A percentile compares a stretch with the other conserved stretches of the same genome.
phyloP scores from a whole-genome alignment of 2,888 invertebrate genomes.

The Pycnomerus fuliginosus region DNA sequence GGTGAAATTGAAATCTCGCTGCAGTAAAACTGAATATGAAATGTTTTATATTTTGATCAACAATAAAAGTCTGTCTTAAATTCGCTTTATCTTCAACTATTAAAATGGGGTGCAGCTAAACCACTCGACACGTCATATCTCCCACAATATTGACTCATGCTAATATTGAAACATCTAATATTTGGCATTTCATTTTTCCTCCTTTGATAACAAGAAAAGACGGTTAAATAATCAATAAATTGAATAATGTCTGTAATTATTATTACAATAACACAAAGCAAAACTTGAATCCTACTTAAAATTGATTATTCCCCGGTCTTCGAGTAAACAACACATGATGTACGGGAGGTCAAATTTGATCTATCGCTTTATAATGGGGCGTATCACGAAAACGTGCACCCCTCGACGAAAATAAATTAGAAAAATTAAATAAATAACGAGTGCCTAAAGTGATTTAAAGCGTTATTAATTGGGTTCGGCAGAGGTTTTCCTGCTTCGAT shows the following conservation, averaged over 20 bases:
- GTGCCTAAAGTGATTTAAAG: constrained; percentile 12
- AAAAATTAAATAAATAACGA: constrained; percentile 15
- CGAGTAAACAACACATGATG: constrained; percentile 17
- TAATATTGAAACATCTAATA: too few relatives aligned
- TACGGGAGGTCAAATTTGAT: constrained; percentile 19
- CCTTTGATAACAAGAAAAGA: too few relatives aligned
- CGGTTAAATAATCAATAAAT: too few relatives aligned
- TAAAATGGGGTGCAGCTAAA: too few relatives aligned
- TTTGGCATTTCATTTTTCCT: too few relatives aligned
- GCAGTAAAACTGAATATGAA: constrained; percentile 16
- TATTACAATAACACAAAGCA: too few relatives aligned
- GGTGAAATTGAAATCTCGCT: constrained; percentile 15
- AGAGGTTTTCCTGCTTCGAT: too few relatives aligned
- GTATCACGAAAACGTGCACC: constrained; percentile 17
- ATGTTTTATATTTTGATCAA: constrained; percentile 16
- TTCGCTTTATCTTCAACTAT: background rate
- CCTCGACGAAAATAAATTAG: constrained; percentile 20
- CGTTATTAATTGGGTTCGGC: constrained; percentile 15
- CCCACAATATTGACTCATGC: too few relatives aligned
- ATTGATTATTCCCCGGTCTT: too few relatives aligned
- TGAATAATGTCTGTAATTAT: too few relatives aligned
- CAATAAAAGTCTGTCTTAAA: constrained; percentile 14
- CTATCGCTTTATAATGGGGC: constrained; percentile 17
- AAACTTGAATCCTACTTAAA: too few relatives aligned
- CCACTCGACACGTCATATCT: too few relatives aligned